phyloP scores from a whole-genome alignment of 2,888 invertebrate genomes.

The Zaprionus bogoriensis region DNA sequence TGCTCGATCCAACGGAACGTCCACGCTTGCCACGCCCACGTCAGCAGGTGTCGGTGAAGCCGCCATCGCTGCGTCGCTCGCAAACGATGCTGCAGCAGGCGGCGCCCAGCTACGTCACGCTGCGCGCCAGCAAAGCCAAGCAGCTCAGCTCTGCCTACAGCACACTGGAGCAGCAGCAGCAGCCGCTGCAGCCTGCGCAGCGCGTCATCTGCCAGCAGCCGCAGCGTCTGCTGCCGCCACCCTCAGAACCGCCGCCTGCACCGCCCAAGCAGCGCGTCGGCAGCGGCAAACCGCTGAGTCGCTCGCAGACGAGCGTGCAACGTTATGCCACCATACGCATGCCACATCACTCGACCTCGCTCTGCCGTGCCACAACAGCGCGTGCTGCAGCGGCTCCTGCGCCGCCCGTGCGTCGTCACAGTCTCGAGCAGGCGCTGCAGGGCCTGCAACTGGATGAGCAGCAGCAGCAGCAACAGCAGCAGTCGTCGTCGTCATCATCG shows the following conservation, averaged over 20 bases:
- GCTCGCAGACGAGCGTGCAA: conserved; percentile 59
- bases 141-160: conserved; percentile 59
- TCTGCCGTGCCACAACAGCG: conserved; percentile 34
- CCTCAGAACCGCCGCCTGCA: conserved; percentile 54
- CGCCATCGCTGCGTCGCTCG: conserved; percentile 79
- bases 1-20: conserved; percentile 76
- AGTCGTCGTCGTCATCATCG: too few relatives aligned
- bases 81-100: conserved; percentile 77
- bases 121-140: conserved; percentile 39
- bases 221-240: conserved; percentile 66
- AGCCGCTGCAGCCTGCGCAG: conserved; percentile 29
- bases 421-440: conserved; percentile 44
- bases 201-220: conserved; percentile 77
- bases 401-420: conserved; percentile 26
- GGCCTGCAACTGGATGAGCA: conserved; percentile 39
- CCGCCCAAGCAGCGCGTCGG: conserved; percentile 44
- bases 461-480: not conserved
- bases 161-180: conserved; percentile 47
- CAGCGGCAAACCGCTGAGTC: conserved; percentile 49
- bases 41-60: conserved; percentile 78
- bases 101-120: conserved; percentile 56
- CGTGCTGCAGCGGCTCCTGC: conserved; percentile 2
- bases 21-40: conserved; percentile 75
- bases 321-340: conserved; percentile 61
- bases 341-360: conserved; percentile 77